Evolutionary conservation across 2,888 invertebrate genomes (phyloP).

Genomic region (Prosopocoilus inquinatus): DNA sequence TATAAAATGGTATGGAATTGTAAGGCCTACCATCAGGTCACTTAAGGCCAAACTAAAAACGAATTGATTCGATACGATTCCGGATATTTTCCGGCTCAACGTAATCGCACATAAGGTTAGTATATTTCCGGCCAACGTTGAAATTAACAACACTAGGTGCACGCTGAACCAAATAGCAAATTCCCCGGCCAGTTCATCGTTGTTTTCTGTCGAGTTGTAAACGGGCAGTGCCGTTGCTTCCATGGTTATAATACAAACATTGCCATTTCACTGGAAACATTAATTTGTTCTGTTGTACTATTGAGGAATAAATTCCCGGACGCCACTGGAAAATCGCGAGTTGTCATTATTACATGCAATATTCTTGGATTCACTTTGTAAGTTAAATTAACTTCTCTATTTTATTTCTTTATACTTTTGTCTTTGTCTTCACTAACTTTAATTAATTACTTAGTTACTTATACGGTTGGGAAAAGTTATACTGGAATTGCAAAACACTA

Average conservation of each 20-base stretch:
- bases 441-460: too few relatives aligned
- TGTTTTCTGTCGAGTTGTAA: neutral
- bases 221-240: neutral
- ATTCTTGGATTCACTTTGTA: too few relatives aligned
- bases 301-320: neutral
- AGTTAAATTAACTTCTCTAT: too few relatives aligned
- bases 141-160: conserved; percentile 63
- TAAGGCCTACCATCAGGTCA: conserved; percentile 74
- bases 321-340: neutral
- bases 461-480: too few relatives aligned
- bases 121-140: conserved; percentile 71
- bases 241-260: neutral
- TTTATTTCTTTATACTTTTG: too few relatives aligned
- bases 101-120: conserved; percentile 74
- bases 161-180: conserved; percentile 59
- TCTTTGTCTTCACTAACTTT: too few relatives aligned
- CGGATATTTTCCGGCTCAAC: conserved; percentile 66
- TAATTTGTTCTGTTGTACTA: neutral
- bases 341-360: neutral
- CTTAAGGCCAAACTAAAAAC: conserved; percentile 76
- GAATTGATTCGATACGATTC: conserved; percentile 73
- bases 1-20: conserved; percentile 74
- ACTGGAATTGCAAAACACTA: too few relatives aligned
- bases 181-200: neutral
- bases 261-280: neutral